Evolutionary conservation across 1,140 invertebrate species (phyloP).

Genomic region (Notospermus geniculatus): DNA sequence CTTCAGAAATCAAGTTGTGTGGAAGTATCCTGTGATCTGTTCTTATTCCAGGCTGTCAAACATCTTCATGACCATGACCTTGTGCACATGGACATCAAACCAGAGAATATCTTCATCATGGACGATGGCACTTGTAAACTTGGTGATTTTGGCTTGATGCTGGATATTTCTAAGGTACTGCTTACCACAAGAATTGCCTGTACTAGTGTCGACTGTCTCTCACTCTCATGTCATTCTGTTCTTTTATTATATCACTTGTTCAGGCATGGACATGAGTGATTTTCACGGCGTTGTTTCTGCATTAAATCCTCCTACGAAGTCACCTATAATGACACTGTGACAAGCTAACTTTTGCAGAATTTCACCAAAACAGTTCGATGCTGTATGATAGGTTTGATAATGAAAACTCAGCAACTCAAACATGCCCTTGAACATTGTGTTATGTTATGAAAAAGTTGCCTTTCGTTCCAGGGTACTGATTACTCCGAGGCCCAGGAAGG

Average conservation of each 20-base stretch:
- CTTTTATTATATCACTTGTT: too few species aligned
- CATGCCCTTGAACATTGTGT: background rate
- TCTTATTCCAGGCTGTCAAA: conserved; percentile 60
- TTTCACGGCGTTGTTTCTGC: too few species aligned
- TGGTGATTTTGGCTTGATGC: conserved; percentile 73
- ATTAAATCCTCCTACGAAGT: too few species aligned
- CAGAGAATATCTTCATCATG: conserved; percentile 71
- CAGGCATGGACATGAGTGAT: too few species aligned
- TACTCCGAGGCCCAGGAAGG: conserved; percentile 66
- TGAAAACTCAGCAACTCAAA: background rate
- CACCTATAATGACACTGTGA: too few species aligned
- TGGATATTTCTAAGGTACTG: conserved; percentile 66
- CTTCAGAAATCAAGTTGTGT: too few species aligned
- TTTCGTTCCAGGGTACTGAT: conserved; percentile 50
- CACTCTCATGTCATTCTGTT: too few species aligned
- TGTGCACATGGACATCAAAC: conserved; percentile 75
- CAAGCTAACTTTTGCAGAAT: too few species aligned
- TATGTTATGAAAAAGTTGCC: background rate
- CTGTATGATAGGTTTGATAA: too few species aligned
- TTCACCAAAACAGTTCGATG: too few species aligned
- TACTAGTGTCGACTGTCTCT: too few species aligned
- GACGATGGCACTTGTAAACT: conserved; percentile 66
- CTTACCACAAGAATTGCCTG: too few species aligned
- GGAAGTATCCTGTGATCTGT: conserved; percentile 15
- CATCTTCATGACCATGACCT: conserved; percentile 68